A percentile compares a stretch with the other conserved stretches of the same genome.
Conservation (phyloP, 2,797 vertebrate genomes). For the Tachyglossus aculeatus region DNA sequence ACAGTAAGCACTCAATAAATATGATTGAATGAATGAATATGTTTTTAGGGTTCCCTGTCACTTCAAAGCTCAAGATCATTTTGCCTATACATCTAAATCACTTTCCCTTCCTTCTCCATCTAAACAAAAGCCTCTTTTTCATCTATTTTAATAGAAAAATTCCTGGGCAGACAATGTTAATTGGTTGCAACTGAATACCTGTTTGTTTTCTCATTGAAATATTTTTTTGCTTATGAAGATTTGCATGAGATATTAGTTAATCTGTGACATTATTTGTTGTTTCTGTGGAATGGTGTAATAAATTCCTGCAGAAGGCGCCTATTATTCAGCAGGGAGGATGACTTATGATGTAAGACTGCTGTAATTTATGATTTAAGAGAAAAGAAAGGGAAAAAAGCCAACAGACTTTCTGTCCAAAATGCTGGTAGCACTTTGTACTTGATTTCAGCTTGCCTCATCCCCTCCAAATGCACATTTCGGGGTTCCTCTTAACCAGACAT, state of each 20-base stretch:
- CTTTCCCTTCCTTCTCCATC: neutral
- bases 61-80: neutral
- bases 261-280: neutral
- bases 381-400: neutral
- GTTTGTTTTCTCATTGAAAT: neutral
- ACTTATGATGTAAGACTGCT: neutral
- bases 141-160: neutral
- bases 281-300: neutral
- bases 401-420: neutral
- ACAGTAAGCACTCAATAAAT: no score
- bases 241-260: neutral
- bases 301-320: neutral
- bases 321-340: neutral
- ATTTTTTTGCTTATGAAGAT: neutral
- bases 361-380: neutral
- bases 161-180: neutral
- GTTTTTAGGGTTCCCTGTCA: neutral
- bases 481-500: no score
- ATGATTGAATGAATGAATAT: no score
- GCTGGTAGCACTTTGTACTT: neutral
- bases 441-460: neutral
- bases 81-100: neutral
- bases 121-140: rapidly evolving
- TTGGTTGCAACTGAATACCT: neutral
- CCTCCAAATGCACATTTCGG: neutral